Base-by-base conservation (phyloP, 2,113 vertebrate species). In the Thinocorus orbignyianus region DNA sequence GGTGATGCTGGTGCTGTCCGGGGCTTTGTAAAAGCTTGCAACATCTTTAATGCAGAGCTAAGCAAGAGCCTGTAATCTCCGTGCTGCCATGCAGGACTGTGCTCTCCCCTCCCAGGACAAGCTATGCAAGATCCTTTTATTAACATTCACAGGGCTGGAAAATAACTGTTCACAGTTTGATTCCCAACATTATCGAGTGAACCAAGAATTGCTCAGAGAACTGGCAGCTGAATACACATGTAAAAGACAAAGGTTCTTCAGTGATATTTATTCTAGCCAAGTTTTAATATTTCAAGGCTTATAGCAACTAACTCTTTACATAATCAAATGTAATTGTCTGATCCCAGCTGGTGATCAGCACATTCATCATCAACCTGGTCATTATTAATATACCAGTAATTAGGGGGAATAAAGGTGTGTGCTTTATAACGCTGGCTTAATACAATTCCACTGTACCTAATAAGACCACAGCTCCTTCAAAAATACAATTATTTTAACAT, bases 271-370 rank as follows among this genome's bases (percentile, higher is more conserved):
- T 95, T 94, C 93, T 96, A 92, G 81, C 77, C 92, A 97, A 95
- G 90, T 96, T 97, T 97, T 96, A 95, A 96, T 88, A 92, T 94
- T 97, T 93, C 91, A 92, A 78, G 86, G 90, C 89, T 97, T 95
- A 93, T 41, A 97, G 94, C 79, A 97, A 96, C 37, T 90, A 97
- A 89, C 76, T 86, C 91, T 91, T 86, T 86, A 94, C 94, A 94
- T 94, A 96, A 88, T 92, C 93, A 90, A 76, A 81, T 72, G 54
- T 54, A 97, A 95, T 97, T 96, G 92, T 95, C 86, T 93, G 88
- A 91, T 90, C 76, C 68, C 91, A 73, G 85, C 85, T 97, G 96
- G 92, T 95, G 83, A 95, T 96, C 96, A 95, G 97, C 93, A 93
- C 93, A 97, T 98, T 97, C 78, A 77, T 84, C 92, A 88, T 91